phyloP scores from a whole-genome alignment of 1,140 invertebrate species.

The Thaumatotibia leucotreta region DNA sequence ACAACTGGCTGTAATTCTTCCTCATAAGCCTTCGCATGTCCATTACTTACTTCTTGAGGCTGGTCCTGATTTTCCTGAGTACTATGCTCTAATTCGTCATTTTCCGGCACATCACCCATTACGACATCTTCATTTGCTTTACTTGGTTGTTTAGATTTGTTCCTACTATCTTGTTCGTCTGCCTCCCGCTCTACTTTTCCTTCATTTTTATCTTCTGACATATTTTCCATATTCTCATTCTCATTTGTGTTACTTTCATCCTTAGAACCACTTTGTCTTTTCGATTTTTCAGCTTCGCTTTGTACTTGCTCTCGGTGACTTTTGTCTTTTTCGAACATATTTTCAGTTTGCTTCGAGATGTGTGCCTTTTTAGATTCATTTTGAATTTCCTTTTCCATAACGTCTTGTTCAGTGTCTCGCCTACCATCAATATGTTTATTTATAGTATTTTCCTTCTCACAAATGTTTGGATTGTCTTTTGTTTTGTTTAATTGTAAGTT shows the following conservation, averaged over 20 bases:
- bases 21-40: too few species aligned
- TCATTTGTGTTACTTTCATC: not conserved
- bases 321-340: too few species aligned
- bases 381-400: not conserved
- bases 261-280: not conserved
- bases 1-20: too few species aligned
- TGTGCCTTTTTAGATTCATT: too few species aligned
- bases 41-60: not conserved
- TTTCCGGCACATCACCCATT: slow-evolving; percentile 23
- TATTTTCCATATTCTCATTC: not conserved
- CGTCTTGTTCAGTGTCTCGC: not conserved
- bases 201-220: not conserved
- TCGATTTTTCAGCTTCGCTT: not conserved
- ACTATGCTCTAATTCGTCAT: slow-evolving; percentile 8
- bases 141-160: not conserved
- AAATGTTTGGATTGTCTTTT: not conserved
- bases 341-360: too few species aligned
- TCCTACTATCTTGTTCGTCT: not conserved
- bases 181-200: not conserved
- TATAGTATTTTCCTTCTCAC: slow-evolving; percentile 14
- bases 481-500: not conserved
- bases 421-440: slow-evolving; percentile 8
- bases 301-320: too few species aligned
- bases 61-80: not conserved
- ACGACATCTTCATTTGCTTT: not conserved